Conservation (phyloP, 1,140 invertebrate species). For the Frieseomelitta varia region DNA sequence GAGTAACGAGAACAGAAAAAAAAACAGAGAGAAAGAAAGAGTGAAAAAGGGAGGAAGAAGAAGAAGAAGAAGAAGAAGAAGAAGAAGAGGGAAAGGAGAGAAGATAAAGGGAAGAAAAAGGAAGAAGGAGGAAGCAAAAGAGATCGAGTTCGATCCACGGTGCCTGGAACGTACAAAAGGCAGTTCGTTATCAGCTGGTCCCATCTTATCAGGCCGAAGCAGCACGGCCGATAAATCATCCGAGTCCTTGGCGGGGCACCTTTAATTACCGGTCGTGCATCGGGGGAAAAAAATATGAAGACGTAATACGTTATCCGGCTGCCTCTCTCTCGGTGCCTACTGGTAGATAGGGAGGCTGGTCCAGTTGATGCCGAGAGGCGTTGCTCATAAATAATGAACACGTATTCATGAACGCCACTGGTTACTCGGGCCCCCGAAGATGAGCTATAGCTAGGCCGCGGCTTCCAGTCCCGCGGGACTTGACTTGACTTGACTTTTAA, state of each 20-base stretch:
- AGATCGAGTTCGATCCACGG: constrained; percentile 52
- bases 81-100: not conserved
- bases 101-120: not conserved
- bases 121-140: not conserved
- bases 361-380: constrained; percentile 70
- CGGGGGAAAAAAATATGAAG: constrained; percentile 76
- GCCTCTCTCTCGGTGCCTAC: constrained; percentile 61
- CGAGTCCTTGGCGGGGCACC: constrained; percentile 70
- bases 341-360: constrained; percentile 68
- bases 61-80: not conserved
- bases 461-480: constrained; percentile 35
- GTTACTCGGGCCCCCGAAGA: constrained; percentile 61
- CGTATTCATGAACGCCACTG: constrained; percentile 72
- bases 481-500: no score
- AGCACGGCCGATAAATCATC: constrained; percentile 71
- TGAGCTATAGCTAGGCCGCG: constrained; percentile 54
- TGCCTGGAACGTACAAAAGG: constrained; percentile 56
- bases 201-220: constrained; percentile 71
- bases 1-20: not conserved
- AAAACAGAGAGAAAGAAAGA: not conserved
- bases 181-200: constrained; percentile 67
- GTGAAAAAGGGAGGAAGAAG: not conserved
- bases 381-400: constrained; percentile 74
- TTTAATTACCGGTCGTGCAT: constrained; percentile 75
- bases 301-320: constrained; percentile 74